Evolutionary conservation across 2,797 vertebrate genomes (phyloP).

Genomic region (Zenarchopterus dispar): DNA sequence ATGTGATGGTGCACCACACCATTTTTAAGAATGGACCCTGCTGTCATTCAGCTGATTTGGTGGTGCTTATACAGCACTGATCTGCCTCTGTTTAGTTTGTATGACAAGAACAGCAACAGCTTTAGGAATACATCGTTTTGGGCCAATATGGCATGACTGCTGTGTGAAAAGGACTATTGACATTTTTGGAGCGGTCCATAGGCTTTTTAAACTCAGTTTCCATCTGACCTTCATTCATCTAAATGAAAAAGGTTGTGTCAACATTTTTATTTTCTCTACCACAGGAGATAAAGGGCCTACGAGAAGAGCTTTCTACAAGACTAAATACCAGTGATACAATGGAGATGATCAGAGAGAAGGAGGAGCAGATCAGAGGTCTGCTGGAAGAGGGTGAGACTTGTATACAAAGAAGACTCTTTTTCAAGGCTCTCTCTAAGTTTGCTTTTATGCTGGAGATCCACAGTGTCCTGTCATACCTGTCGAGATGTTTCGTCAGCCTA

Average conservation of each 20-base stretch:
- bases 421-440: too few species aligned
- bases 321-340: conserved; percentile 92
- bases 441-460: background rate
- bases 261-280: conserved; percentile 1
- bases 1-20: too few species aligned
- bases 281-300: conserved; percentile 92
- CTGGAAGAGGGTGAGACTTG: conserved; percentile 90
- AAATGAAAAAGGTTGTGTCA: background rate
- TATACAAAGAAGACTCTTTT: background rate
- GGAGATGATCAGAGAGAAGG: conserved; percentile 94
- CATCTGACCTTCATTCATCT: background rate
- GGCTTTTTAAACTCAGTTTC: background rate
- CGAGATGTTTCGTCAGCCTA: background rate
- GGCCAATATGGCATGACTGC: too few species aligned
- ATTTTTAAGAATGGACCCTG: too few species aligned
- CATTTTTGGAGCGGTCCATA: background rate
- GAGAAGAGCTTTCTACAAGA: conserved; percentile 92
- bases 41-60: too few species aligned
- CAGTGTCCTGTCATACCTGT: background rate
- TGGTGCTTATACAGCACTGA: too few species aligned
- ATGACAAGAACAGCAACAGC: too few species aligned
- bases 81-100: too few species aligned
- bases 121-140: too few species aligned
- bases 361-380: conserved; percentile 95
- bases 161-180: too few species aligned